Evolutionary conservation across 2,797 vertebrate species (phyloP).

Genomic region (Myotis daubentonii): DNA sequence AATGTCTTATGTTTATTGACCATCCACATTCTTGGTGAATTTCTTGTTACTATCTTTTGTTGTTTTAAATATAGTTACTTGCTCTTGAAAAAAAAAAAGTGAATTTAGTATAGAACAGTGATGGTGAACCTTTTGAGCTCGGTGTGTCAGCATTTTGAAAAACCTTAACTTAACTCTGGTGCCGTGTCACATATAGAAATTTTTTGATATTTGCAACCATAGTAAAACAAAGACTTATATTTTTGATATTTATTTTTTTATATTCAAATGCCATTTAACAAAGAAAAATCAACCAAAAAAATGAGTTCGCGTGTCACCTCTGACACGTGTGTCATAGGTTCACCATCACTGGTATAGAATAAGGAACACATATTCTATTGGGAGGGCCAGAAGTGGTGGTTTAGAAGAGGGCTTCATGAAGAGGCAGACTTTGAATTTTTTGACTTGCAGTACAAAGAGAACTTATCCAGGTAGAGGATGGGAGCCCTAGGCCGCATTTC

Average conservation of each 20-base stretch:
- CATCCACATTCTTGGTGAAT: background rate
- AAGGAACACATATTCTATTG: background rate
- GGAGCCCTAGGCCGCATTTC: background rate
- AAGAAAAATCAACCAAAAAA: no score
- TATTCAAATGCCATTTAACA: no score
- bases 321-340: no score
- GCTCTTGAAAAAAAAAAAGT: no score
- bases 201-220: no score
- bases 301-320: no score
- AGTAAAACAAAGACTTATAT: no score
- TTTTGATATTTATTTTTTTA: no score
- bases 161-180: no score
- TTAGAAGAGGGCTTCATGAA: background rate
- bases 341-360: background rate
- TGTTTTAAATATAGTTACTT: constrained; percentile 28
- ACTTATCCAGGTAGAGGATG: background rate
- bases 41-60: background rate
- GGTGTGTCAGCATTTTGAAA: no score
- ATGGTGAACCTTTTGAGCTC: no score
- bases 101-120: background rate
- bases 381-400: background rate
- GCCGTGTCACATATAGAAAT: no score
- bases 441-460: background rate
- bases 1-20: background rate
- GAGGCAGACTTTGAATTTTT: background rate